phyloP scores from a whole-genome alignment of 2,888 invertebrate genomes.

The Pristionchus maxplancki region DNA sequence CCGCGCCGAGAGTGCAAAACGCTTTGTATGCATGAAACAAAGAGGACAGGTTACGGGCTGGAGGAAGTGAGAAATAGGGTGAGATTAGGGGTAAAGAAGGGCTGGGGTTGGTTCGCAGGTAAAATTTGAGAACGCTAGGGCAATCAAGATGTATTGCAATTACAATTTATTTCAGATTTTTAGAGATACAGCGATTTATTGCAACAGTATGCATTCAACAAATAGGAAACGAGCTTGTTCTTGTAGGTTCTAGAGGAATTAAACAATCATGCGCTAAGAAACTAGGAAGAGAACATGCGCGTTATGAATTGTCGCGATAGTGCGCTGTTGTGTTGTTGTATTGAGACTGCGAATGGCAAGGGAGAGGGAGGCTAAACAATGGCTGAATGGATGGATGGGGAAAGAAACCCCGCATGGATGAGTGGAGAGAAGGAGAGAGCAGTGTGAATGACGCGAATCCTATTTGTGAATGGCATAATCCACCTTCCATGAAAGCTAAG shows the following conservation, averaged over 20 bases:
- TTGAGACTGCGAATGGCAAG: not conserved
- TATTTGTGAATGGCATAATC: not conserved
- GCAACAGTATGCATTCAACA: no score
- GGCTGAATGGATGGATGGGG: not conserved
- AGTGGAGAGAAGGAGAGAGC: not conserved
- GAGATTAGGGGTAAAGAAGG: not conserved
- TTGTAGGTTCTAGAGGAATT: no score
- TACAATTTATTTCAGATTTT: no score
- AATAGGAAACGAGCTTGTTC: no score
- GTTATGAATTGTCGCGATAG: not conserved
- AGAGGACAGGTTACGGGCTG: not conserved
- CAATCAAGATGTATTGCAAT: not conserved
- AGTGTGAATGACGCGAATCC: conserved; percentile 24
- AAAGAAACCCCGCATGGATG: conserved; percentile 19
- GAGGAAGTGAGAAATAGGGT: not conserved
- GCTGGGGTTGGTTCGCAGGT: not conserved
- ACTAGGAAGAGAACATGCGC: no score
- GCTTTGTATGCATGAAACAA: conserved; percentile 45
- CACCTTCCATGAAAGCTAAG: not conserved
- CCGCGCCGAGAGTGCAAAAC: conserved; percentile 23
- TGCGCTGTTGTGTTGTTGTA: not conserved
- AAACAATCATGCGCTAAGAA: no score
- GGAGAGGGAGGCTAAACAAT: conserved; percentile 1
- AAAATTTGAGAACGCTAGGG: not conserved
- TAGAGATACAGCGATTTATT: no score